Evolutionary conservation across 2,113 vertebrate genomes (phyloP).

Genomic region (Anseranas semipalmata): DNA sequence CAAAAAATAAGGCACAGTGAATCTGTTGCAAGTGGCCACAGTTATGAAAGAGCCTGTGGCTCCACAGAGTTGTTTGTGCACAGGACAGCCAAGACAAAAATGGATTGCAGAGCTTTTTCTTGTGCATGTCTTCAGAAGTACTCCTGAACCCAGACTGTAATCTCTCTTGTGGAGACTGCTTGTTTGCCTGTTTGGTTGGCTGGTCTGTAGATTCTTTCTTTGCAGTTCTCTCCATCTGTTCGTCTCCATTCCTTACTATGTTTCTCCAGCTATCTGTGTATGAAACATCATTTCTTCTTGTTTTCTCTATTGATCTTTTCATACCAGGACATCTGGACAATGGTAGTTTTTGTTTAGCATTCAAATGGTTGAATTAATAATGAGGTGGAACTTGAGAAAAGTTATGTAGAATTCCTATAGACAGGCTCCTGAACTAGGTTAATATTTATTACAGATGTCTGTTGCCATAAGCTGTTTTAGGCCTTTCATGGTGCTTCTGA

Average conservation of each 20-base stretch:
- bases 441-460: not conserved
- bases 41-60: not conserved
- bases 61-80: not conserved
- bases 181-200: not conserved
- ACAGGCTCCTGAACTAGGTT: not conserved
- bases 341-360: not conserved
- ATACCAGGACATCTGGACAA: not conserved
- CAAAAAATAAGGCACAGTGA: not conserved
- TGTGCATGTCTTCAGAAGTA: not conserved
- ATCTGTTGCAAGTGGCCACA: not conserved
- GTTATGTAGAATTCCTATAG: not conserved
- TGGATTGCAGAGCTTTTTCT: not conserved
- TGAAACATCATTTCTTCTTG: rapidly evolving
- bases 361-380: not conserved
- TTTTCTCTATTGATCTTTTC: not conserved
- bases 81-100: not conserved
- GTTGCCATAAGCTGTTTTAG: not conserved
- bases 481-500: not conserved
- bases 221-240: not conserved
- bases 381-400: not conserved
- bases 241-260: not conserved
- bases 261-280: not conserved
- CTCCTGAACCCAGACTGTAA: not conserved
- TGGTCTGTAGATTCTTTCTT: not conserved
- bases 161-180: not conserved